These are phyloP conservation scores for Cinclus mexicanus DNA, from an alignment of 2,113 vertebrate species.

Conservation along the genomic window DNA sequence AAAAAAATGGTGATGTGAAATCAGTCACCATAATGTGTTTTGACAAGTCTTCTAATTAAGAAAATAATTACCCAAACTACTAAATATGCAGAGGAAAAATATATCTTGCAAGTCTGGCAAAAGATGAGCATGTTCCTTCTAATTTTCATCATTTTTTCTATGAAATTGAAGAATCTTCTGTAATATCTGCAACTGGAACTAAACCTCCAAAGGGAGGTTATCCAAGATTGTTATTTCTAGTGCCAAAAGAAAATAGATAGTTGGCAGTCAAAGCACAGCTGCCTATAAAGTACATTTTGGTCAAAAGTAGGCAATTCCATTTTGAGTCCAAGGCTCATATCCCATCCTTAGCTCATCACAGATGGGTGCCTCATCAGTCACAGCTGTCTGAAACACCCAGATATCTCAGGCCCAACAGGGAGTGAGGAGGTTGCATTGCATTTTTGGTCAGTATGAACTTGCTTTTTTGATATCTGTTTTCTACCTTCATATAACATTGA, in stretches of 20 bases:
- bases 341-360: slow-evolving; percentile 48
- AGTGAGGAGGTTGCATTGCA: not conserved
- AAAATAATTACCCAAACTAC: slow-evolving; percentile 60
- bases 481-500: not conserved
- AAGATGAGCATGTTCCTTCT: slow-evolving; percentile 38
- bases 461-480: not conserved
- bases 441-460: not conserved
- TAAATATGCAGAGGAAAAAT: slow-evolving; percentile 46
- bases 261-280: not conserved
- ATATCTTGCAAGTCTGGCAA: slow-evolving; percentile 36
- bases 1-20: slow-evolving; percentile 1
- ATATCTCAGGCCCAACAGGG: not conserved
- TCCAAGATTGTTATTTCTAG: slow-evolving; percentile 32
- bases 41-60: slow-evolving; percentile 40
- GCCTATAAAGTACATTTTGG: not conserved
- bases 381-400: slow-evolving; percentile 31
- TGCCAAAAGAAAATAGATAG: slow-evolving; percentile 35
- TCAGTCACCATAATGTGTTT: slow-evolving; percentile 38
- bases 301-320: slow-evolving; percentile 35
- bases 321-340: not conserved
- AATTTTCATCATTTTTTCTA: slow-evolving; percentile 13
- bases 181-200: slow-evolving; percentile 48
- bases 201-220: slow-evolving; percentile 46
- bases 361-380: not conserved
- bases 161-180: slow-evolving; percentile 47